phyloP scores from a whole-genome alignment of 2,888 invertebrate genomes.

The Morinoia aosen region DNA sequence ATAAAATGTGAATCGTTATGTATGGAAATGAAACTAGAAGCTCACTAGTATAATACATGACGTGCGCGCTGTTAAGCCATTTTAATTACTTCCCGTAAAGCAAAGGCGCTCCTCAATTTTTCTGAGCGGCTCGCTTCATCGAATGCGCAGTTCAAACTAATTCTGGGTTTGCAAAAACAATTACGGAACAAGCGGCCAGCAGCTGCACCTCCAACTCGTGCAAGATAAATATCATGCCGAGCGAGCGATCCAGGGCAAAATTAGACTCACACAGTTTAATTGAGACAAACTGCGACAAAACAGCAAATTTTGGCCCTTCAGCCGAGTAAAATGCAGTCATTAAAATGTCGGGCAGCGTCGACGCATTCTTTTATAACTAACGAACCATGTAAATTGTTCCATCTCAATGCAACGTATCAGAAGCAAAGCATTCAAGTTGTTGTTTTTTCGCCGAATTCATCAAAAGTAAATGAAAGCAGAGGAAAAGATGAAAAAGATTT shows the following conservation, averaged over 20 bases:
- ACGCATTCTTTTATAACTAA: neutral
- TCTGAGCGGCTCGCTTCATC: neutral
- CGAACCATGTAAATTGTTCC: neutral
- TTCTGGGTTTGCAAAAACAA: neutral
- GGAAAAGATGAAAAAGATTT: neutral
- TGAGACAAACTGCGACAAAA: neutral
- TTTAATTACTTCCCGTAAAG: neutral
- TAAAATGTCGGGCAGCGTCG: neutral
- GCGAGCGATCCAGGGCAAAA: neutral
- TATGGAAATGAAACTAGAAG: neutral
- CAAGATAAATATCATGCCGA: neutral
- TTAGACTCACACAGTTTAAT: neutral
- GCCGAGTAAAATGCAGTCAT: neutral
- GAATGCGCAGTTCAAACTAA: neutral
- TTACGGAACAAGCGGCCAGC: neutral
- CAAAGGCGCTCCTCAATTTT: neutral
- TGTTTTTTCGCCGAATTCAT: neutral
- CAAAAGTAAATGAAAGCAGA: neutral
- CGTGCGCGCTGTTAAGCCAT: neutral
- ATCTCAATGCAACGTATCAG: neutral
- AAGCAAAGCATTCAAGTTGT: neutral
- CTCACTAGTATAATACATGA: neutral
- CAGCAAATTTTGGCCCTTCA: neutral
- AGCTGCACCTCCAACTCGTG: neutral
- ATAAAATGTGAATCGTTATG: neutral